phyloP scores from a whole-genome alignment of 2,888 invertebrate genomes.

The Parthenolecanium corni region DNA sequence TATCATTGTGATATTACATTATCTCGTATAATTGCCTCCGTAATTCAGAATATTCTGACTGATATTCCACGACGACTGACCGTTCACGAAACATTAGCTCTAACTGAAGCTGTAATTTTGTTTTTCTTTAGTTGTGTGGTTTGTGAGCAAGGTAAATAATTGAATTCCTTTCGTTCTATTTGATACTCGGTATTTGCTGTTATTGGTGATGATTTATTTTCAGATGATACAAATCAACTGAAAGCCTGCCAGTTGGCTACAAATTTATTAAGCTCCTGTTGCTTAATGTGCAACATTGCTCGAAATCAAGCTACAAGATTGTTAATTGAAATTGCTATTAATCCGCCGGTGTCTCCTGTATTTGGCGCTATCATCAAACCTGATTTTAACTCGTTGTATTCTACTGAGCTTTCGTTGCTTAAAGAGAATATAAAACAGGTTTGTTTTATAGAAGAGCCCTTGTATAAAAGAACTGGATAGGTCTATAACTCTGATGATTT shows the following conservation, averaged over 20 bases:
- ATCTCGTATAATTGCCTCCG: slow-evolving; percentile 33
- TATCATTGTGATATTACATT: slow-evolving; percentile 30
- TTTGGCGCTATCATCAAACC: slow-evolving; percentile 33
- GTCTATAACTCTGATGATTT: too few species aligned
- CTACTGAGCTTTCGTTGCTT: slow-evolving; percentile 40
- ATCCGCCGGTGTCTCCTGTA: slow-evolving; percentile 37
- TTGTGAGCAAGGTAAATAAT: slow-evolving; percentile 32
- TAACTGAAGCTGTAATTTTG: slow-evolving; percentile 33
- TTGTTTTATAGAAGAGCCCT: slow-evolving; percentile 13
- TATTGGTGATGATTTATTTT: neutral
- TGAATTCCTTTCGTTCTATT: neutral
- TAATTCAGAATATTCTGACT: slow-evolving; percentile 32
- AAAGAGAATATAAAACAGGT: slow-evolving; percentile 68
- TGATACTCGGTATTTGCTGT: neutral
- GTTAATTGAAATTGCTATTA: slow-evolving; percentile 59
- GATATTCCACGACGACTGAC: slow-evolving; percentile 31
- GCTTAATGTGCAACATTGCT: slow-evolving; percentile 48
- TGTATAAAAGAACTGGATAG: neutral
- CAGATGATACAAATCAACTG: slow-evolving; percentile 32
- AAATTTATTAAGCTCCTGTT: slow-evolving; percentile 28
- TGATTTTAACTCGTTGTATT: neutral
- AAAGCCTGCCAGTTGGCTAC: slow-evolving; percentile 32
- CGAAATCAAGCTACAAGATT: slow-evolving; percentile 60
- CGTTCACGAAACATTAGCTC: slow-evolving; percentile 32
- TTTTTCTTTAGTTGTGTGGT: slow-evolving; percentile 34